Evolutionary conservation across 2,113 vertebrate genomes (phyloP), one percentile per base, ranked within the genome.

Genomic region (Microcebus griseorufus): DNA sequence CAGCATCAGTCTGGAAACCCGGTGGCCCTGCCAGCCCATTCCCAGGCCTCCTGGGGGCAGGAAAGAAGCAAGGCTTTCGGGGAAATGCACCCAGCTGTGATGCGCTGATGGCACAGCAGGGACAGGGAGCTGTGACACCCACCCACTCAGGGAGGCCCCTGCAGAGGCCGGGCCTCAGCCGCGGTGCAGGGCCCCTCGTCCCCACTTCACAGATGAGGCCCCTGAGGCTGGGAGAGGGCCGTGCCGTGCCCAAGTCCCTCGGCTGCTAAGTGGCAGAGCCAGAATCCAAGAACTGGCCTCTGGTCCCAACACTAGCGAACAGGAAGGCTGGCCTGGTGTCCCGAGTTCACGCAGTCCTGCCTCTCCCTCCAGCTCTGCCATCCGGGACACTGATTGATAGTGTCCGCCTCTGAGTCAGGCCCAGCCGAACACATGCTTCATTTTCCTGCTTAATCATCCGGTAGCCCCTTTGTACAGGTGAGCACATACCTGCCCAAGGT

Each of bases 11-110:
- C 92, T 85, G 89, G 90, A 95, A 95, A 88, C 67, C 51, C 5
- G 1, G 79, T 34, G 27, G 92, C 84, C 83, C 90, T 97, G 97
- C 97, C 96, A 95, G 95, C 70, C 81, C 42, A 64, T 81, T 88
- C 58, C 78, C 5, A 0, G 87, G 83, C 88, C 58, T 86, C 39
- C 9, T 0, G 7, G 70, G 22, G 22, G 72, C 2, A 0, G 78
- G 72, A 51, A 86, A 34, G 81, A 64, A 93, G 45, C 1, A 5
- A 92, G 48, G 65, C 96, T 97, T 96, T 93, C 17, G 51, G 95
- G 95, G 96, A 96, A 93, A 95, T 5, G 9, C 11, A 10, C 72
- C 37, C 69, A 53, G 86, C 60, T 34, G n/a, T 55, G 65, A n/a
- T n/a, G 25, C 75, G 67, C 39, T 23, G 18, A 34, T 27, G 69